phyloP scores from a whole-genome alignment of 2,113 vertebrate genomes.

The Poeciliopsis occidentalis region DNA sequence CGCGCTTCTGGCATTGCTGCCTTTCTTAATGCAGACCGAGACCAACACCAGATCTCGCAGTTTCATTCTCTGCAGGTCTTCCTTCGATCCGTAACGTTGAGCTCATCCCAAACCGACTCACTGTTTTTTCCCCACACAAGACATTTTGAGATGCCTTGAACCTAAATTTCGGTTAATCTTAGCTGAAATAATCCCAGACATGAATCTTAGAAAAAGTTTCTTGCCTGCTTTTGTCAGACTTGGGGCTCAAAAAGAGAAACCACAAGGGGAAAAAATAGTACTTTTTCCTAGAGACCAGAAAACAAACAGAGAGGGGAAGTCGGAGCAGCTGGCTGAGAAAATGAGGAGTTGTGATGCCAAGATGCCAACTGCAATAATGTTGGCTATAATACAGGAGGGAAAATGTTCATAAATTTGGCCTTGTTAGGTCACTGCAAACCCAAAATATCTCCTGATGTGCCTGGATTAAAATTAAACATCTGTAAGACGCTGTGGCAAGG shows the following conservation, averaged over 20 bases:
- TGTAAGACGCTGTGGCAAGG: neutral
- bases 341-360: slow-evolving; percentile 14
- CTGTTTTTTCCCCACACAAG: neutral
- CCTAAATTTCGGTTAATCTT: slow-evolving; percentile 42
- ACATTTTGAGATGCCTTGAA: slow-evolving; percentile 5
- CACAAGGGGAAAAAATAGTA: slow-evolving; percentile 17
- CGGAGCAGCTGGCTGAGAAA: slow-evolving; percentile 37
- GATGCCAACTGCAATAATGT: neutral
- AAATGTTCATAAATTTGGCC: slow-evolving; percentile 49
- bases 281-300: slow-evolving; percentile 59
- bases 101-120: slow-evolving; percentile 29
- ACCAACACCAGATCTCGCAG: slow-evolving; percentile 40
- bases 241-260: slow-evolving; percentile 24
- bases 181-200: slow-evolving; percentile 28
- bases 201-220: slow-evolving; percentile 41
- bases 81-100: slow-evolving; percentile 16
- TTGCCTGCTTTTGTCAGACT: slow-evolving; percentile 6
- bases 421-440: slow-evolving; percentile 26
- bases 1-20: slow-evolving; percentile 28
- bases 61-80: slow-evolving; percentile 31
- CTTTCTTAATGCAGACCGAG: slow-evolving; percentile 19
- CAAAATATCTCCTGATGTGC: neutral
- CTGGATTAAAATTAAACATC: slow-evolving; percentile 1
- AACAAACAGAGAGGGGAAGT: slow-evolving; percentile 55
- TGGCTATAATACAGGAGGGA: slow-evolving; percentile 31